A percentile compares a stretch with the other conserved stretches of the same genome.
phyloP scores from a whole-genome alignment of 2,113 vertebrate species.

The Acanthochromis polyacanthus region DNA sequence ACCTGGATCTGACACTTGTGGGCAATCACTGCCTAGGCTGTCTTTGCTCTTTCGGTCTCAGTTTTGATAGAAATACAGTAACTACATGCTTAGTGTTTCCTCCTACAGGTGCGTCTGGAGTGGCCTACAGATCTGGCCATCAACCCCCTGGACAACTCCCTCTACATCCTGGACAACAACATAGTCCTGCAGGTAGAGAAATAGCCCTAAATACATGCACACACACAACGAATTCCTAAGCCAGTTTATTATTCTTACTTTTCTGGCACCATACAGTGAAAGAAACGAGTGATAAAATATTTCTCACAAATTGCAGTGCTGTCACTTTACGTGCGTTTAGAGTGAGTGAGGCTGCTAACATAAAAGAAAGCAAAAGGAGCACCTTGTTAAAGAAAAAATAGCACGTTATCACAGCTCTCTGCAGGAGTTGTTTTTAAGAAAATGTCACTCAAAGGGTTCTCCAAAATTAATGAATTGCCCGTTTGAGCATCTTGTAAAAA shows the following conservation, averaged over 20 bases:
- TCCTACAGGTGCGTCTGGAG: slow-evolving; percentile 92
- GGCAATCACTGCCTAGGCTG: slow-evolving; percentile 20
- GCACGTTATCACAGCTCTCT: slow-evolving; percentile 10
- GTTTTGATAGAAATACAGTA: slow-evolving; percentile 5
- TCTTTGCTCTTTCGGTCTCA: slow-evolving; percentile 21
- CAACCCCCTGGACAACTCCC: slow-evolving; percentile 96
- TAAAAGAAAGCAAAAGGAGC: slow-evolving; percentile 37
- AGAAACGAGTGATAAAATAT: slow-evolving; percentile 26
- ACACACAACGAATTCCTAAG: background rate
- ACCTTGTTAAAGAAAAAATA: slow-evolving; percentile 43
- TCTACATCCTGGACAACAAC: slow-evolving; percentile 98
- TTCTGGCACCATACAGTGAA: background rate
- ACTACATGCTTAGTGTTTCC: background rate
- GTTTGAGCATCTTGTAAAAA: slow-evolving; percentile 21
- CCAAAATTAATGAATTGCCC: slow-evolving; percentile 34
- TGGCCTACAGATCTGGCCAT: slow-evolving; percentile 97
- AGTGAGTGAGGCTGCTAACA: slow-evolving; percentile 20
- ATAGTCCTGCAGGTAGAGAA: slow-evolving; percentile 91
- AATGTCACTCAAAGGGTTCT: slow-evolving; percentile 24
- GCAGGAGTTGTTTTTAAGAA: slow-evolving; percentile 40
- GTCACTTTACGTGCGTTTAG: slow-evolving; percentile 40
- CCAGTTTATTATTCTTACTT: slow-evolving; percentile 6
- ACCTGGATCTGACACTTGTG: slow-evolving; percentile 60
- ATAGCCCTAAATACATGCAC: background rate
- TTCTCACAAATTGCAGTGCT: slow-evolving; percentile 40